Conservation (phyloP, 2,797 vertebrate species). For the Natrix natrix region DNA sequence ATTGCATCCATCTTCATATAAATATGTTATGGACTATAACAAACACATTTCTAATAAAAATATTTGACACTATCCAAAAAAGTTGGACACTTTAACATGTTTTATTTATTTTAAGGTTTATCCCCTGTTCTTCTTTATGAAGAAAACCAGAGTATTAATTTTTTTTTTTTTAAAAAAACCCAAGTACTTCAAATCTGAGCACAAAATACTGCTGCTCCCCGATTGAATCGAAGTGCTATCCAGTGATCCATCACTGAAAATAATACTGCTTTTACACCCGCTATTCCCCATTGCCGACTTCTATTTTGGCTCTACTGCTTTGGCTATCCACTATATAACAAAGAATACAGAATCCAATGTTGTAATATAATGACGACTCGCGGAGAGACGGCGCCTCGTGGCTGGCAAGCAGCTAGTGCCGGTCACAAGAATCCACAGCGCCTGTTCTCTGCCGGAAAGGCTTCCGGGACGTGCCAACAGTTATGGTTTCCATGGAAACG, state of each 20-base stretch:
- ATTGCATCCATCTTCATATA: background rate
- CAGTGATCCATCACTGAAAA: background rate
- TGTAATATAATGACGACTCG: background rate
- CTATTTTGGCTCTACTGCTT: background rate
- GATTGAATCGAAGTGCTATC: background rate
- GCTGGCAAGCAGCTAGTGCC: background rate
- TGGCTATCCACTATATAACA: background rate
- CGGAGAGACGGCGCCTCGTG: too few species aligned
- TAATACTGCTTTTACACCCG: background rate
- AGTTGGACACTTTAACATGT: background rate
- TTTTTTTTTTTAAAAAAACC: background rate
- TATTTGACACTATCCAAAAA: background rate
- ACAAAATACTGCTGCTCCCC: background rate
- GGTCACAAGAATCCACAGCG: background rate
- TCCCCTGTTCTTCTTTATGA: background rate
- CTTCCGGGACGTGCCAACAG: background rate
- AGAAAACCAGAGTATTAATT: background rate
- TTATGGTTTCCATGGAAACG: slow-evolving; percentile 5
- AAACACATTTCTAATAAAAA: background rate
- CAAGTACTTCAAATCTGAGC: background rate
- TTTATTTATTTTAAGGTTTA: background rate
- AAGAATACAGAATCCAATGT: background rate
- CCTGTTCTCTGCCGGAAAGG: background rate
- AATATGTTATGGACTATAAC: background rate
- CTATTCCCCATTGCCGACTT: background rate